Conservation (phyloP, 2,888 invertebrate species). For the Seira musarum region DNA sequence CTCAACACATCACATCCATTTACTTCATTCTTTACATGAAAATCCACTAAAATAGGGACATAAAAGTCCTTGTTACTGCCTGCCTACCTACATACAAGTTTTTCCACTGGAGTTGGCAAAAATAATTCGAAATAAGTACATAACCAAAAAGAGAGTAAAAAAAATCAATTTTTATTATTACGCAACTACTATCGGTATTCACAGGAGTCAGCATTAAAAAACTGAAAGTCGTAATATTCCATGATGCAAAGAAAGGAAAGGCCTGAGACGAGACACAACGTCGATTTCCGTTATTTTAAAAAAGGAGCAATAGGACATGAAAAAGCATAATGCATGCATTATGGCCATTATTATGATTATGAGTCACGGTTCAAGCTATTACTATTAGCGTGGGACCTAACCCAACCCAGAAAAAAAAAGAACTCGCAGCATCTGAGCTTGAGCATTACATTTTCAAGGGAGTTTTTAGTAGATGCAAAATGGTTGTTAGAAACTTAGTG, state of each 20-base stretch:
- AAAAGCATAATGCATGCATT: conserved; percentile 4
- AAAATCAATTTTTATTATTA: conserved; percentile 8
- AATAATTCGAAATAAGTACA: neutral
- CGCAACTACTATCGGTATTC: neutral
- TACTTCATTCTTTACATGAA: neutral
- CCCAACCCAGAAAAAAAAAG: neutral
- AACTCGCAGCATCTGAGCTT: too few species aligned
- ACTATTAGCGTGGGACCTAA: conserved; percentile 1
- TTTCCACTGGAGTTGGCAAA: neutral
- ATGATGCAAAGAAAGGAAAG: too few species aligned
- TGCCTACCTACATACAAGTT: neutral
- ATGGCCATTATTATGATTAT: neutral
- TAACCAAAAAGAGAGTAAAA: too few species aligned
- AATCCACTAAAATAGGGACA: conserved; percentile 12
- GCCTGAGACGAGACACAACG: neutral
- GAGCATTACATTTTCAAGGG: too few species aligned
- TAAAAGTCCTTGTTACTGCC: neutral
- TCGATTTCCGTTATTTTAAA: neutral
- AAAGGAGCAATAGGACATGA: too few species aligned
- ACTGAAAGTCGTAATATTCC: too few species aligned
- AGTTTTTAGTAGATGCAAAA: too few species aligned
- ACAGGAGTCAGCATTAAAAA: too few species aligned
- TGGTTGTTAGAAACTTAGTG: too few species aligned
- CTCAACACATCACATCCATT: neutral
- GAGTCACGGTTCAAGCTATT: conserved; percentile 1